Percentiles rank a stretch among this genome's conserved stretches.
phyloP scores from a whole-genome alignment of 2,113 vertebrate species.

The Regulus satrapa region DNA sequence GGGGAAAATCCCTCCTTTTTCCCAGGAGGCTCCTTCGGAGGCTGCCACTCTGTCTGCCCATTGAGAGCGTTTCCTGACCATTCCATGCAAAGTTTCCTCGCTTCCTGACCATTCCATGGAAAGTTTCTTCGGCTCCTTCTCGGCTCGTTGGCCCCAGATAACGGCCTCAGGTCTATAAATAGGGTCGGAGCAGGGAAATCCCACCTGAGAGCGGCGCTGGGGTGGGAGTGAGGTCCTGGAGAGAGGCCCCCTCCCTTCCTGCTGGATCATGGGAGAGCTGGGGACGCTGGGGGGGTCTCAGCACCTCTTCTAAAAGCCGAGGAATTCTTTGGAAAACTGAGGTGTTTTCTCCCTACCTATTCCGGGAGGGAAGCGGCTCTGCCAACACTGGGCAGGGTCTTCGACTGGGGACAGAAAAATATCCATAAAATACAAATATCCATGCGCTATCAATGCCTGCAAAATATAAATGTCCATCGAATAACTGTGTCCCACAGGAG shows the following conservation, averaged over 20 bases:
- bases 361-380: background rate
- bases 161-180: background rate
- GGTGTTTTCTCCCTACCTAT: background rate
- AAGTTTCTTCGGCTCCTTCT: background rate
- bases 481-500: background rate
- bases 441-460: too few relatives aligned
- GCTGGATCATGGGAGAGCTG: background rate
- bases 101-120: conserved; percentile 17
- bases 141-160: background rate
- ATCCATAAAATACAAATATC: background rate
- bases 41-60: background rate
- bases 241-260: background rate
- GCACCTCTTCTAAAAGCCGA: background rate
- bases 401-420: rapidly evolving
- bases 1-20: background rate
- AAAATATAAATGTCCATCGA: too few relatives aligned
- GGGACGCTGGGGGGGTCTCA: background rate
- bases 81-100: background rate
- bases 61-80: conserved; percentile 31
- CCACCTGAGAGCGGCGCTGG: background rate
- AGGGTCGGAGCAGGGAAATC: background rate
- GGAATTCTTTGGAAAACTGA: background rate
- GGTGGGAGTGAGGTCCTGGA: background rate
- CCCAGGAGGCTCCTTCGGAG: background rate
- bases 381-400: background rate